Evolutionary conservation across 2,113 vertebrate genomes (phyloP), one percentile per base, ranked within the genome.

Genomic region (Pseudorasbora parva): DNA sequence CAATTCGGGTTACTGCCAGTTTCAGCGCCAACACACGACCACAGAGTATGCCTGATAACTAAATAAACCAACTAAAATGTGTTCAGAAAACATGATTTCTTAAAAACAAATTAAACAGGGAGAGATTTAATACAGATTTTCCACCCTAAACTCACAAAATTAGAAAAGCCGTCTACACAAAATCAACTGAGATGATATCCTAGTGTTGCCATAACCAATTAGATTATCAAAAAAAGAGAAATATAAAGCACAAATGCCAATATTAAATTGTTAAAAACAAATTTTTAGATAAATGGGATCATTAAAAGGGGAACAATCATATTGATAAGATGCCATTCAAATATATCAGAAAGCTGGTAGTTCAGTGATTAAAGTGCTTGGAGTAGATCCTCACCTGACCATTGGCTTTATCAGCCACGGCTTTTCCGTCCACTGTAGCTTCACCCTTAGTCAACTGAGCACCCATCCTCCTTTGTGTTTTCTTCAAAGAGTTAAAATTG

Each of bases 381-480:
- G 17, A 19, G 51, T n/a, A 41, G 62, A 60, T 54, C n/a, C 79
- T 92, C 92, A 97, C 96, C 96, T 97, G 96, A 92, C 96, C 96
- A 89, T 97, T 97, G 90, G 95, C 92, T 92, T 97, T 97, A 75
- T 94, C 91, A 43, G 95, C 94, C 84, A 92, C 91, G 82, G 89
- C 93, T 85, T 94, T 89, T 85, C 90, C 92, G 89, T 94, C 89
- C 73, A 92, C 95, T 90, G 94, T 93, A 90, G 94, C 95, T 93
- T 94, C 94, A 92, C 95, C 94, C 93, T 96, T 97, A 87, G 96
- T 95, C 93, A 94, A 92, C 86, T 95, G 95, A 91, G 95, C 94
- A 88, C 96, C 96, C 96, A 97, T 97, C 91, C 79, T 86, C 62
- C 85, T 88, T 80, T 78, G 56, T 59, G 86, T 72, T 75, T 89